Conservation (phyloP, 2,888 invertebrate genomes). For the Parnassius mnemosyne region DNA sequence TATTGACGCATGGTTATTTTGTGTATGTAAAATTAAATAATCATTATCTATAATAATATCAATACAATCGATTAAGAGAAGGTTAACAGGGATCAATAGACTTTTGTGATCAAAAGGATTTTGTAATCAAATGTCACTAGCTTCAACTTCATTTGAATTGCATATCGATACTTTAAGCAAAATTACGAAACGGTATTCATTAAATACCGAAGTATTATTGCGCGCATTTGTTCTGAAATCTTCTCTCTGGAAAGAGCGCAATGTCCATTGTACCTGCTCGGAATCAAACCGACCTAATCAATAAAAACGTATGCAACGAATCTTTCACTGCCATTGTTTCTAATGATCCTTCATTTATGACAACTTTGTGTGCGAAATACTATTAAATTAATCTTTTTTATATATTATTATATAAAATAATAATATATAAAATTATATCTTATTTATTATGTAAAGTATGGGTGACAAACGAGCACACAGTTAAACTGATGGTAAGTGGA, state of each 20-base stretch:
- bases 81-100: too few relatives aligned
- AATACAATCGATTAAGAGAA: too few relatives aligned
- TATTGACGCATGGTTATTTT: too few relatives aligned
- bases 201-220: background rate
- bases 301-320: background rate
- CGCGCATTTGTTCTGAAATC: background rate
- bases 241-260: conserved; percentile 1
- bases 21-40: too few relatives aligned
- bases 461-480: too few relatives aligned
- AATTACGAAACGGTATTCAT: background rate
- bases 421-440: too few relatives aligned
- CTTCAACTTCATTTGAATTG: background rate
- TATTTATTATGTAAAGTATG: too few relatives aligned
- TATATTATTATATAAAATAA: too few relatives aligned
- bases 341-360: background rate
- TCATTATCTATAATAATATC: too few relatives aligned
- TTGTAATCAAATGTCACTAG: background rate
- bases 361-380: background rate
- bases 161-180: background rate
- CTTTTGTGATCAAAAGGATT: too few relatives aligned
- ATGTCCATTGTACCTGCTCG: conserved; percentile 2
- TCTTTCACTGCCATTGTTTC: conserved; percentile 11
- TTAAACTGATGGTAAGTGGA: too few relatives aligned
- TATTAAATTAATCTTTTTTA: background rate
- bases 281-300: conserved; percentile 5